Percentiles rank a stretch among this genome's conserved stretches.
These are phyloP conservation scores for Lethenteron reissneri DNA, from an alignment of 2,113 vertebrate genomes.

Conservation along the genomic window DNA sequence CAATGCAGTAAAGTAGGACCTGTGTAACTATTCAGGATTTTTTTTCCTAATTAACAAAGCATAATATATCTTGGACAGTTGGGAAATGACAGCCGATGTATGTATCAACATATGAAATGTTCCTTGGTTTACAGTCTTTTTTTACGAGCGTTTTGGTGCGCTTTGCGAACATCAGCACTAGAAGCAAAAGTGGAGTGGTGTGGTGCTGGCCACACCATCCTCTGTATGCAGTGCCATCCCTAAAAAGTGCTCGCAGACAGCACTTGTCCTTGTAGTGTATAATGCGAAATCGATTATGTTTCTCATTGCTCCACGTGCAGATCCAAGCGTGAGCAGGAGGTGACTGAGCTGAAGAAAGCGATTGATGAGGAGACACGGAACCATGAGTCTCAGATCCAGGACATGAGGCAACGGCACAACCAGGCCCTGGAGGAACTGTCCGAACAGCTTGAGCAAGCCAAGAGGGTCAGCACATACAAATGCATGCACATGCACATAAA, in stretches of 20 bases:
- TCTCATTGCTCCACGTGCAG: constrained; percentile 19
- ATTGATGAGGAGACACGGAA: constrained; percentile 84
- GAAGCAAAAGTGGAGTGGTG: too few relatives aligned
- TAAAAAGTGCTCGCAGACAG: not conserved
- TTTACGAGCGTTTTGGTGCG: too few relatives aligned
- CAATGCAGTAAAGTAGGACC: too few relatives aligned
- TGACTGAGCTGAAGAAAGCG: constrained; percentile 83
- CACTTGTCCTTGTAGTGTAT: too few relatives aligned
- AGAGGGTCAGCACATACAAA: constrained; percentile 34
- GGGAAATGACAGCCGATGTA: too few relatives aligned
- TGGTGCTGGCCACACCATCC: not conserved
- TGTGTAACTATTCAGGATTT: too few relatives aligned
- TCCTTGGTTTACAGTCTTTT: too few relatives aligned
- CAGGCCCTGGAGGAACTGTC: constrained; percentile 68
- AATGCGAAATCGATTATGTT: not conserved
- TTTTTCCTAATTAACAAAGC: too few relatives aligned
- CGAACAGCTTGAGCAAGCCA: constrained; percentile 85
- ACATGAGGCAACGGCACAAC: constrained; percentile 66
- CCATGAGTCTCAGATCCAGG: constrained; percentile 82
- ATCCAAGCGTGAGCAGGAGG: constrained; percentile 82
- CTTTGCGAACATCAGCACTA: too few relatives aligned
- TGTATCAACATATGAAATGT: too few relatives aligned
- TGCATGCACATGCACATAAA: too few relatives aligned
- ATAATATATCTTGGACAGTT: too few relatives aligned
- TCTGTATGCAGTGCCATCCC: not conserved